Evolutionary conservation across 1,140 invertebrate species (phyloP).

Genomic region (Neuroterus valhalla): DNA sequence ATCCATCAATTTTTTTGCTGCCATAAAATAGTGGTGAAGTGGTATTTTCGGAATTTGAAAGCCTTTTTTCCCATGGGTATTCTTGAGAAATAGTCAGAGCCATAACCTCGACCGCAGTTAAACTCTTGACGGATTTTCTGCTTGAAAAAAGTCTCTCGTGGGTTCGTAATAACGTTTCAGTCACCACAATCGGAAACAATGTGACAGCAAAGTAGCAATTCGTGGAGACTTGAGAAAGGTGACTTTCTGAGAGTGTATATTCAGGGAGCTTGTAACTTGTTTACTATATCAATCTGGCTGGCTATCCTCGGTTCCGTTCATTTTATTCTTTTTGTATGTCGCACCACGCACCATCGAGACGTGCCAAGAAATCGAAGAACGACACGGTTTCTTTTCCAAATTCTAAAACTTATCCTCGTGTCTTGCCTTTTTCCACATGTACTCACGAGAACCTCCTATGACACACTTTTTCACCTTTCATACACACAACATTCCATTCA

Average conservation of each 20-base stretch:
- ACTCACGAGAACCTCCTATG: not conserved
- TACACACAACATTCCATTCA: no score
- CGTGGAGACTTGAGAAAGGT: slow-evolving; percentile 18
- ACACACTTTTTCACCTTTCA: no score
- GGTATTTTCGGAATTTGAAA: not conserved
- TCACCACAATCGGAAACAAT: slow-evolving; percentile 26
- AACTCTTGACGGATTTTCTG: slow-evolving; percentile 6
- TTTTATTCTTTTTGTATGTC: slow-evolving; percentile 13
- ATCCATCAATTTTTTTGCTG: not conserved
- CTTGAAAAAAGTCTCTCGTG: slow-evolving; percentile 17
- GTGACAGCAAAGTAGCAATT: slow-evolving; percentile 25
- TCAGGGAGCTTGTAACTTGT: slow-evolving; percentile 11
- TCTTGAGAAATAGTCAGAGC: not conserved
- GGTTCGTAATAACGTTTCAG: slow-evolving; percentile 6
- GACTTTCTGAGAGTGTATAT: slow-evolving; percentile 28
- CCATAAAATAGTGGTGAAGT: not conserved
- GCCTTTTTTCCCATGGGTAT: not conserved
- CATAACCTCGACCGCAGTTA: slow-evolving; percentile 8
- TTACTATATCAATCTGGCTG: not conserved
- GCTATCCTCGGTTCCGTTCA: not conserved
- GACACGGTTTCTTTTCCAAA: slow-evolving; percentile 25
- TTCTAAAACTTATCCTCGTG: slow-evolving; percentile 7
- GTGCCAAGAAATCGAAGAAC: slow-evolving; percentile 31
- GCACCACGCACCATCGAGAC: not conserved
- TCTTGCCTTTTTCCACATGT: not conserved